These are phyloP conservation scores for Aphis craccivora DNA, from an alignment of 1,140 invertebrate genomes.

Conservation along the genomic window DNA sequence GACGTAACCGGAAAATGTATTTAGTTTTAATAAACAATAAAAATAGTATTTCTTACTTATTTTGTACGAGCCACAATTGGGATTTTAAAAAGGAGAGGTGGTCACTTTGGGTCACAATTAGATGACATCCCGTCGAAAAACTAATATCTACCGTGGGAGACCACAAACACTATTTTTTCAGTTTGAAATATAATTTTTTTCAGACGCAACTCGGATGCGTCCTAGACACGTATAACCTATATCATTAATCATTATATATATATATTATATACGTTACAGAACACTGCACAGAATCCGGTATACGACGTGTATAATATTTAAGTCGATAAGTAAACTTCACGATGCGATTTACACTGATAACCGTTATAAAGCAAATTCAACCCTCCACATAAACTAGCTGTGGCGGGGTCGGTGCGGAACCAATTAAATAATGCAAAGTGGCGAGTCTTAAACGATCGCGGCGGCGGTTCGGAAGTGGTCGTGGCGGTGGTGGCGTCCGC, in stretches of 20 bases:
- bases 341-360: conserved; percentile 27
- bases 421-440: conserved; percentile 58
- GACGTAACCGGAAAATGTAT: too few relatives aligned
- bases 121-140: too few relatives aligned
- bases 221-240: neutral
- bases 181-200: neutral
- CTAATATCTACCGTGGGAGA: neutral
- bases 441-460: conserved; percentile 51
- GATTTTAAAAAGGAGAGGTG: too few relatives aligned
- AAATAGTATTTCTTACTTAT: too few relatives aligned
- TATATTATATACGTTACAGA: neutral
- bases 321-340: neutral
- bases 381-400: neutral
- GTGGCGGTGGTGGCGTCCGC: neutral
- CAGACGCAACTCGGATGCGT: neutral
- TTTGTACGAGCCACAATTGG: too few relatives aligned
- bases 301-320: neutral
- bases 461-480: neutral
- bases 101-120: too few relatives aligned
- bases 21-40: too few relatives aligned
- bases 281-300: neutral
- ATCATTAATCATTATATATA: too few relatives aligned
- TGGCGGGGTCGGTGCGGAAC: neutral
- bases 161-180: neutral
- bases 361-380: conserved; percentile 17